Conservation (phyloP, 2,797 vertebrate species). For the Euthynnus affinis region DNA sequence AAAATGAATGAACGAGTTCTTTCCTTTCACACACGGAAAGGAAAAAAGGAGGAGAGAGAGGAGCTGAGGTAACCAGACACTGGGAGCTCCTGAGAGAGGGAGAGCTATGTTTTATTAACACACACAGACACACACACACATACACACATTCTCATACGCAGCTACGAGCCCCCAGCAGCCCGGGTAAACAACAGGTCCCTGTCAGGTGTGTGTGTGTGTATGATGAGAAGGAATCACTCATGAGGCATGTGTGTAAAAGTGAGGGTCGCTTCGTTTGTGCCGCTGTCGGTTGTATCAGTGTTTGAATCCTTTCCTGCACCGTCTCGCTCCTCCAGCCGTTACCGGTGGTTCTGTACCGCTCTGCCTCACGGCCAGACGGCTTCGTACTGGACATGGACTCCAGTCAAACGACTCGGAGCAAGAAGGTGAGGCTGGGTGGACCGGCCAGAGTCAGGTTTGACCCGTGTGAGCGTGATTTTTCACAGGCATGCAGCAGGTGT, state of each 20-base stretch:
- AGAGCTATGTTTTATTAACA: conserved; percentile 85
- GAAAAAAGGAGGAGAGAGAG: conserved; percentile 62
- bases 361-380: conserved; percentile 65
- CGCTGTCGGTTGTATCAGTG: conserved; percentile 13
- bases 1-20: conserved; percentile 86
- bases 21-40: conserved; percentile 83
- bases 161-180: conserved; percentile 50
- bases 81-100: conserved; percentile 60
- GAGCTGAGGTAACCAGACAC: conserved; percentile 80
- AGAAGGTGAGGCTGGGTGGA: conserved; percentile 84
- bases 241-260: conserved; percentile 40
- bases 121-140: conserved; percentile 47
- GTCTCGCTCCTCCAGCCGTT: conserved; percentile 73
- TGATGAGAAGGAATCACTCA: conserved; percentile 41
- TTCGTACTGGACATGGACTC: conserved; percentile 74
- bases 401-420: conserved; percentile 68
- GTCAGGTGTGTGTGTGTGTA: conserved; percentile 65
- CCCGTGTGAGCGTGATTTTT: conserved; percentile 70
- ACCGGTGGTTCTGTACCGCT: conserved; percentile 79
- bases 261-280: conserved; percentile 36
- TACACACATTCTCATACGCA: conserved; percentile 53
- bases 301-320: conserved; percentile 70
- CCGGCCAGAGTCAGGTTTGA: conserved; percentile 64
- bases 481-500: conserved; percentile 70
- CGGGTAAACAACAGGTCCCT: conserved; percentile 66